Evolutionary conservation across 1,140 invertebrate genomes (phyloP), one percentile per base, ranked within the genome.

Genomic region (Papilio polyxenes): DNA sequence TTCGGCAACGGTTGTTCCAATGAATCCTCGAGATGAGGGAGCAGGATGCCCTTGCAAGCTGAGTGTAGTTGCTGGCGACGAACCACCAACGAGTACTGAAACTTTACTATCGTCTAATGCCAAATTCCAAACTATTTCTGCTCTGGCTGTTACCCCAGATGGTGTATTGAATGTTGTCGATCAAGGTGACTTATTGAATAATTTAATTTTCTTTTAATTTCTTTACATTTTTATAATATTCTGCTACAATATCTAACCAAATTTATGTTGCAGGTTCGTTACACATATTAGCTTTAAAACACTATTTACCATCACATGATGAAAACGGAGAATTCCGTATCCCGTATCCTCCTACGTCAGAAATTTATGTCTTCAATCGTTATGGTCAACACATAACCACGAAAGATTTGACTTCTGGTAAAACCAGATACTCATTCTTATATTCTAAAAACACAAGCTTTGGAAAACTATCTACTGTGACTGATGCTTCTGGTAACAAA

Each of bases 391-490:
- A 99, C 91, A 97, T 98, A 31, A 97, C 97, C 5, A 99, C 98
- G 0, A 98, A 98, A 91, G 98, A 99, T 92, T 95, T 99, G 62
- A 97, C 98, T 59, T 99, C 98, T 0, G 98, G 98, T 40, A 98
- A 98, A 94, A 97, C 97, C 0, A 96, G 98, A 87, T 99, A 99
- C 92, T 98, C 98, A 44, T 99, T 99, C 95, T 95, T 98, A 2
- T 99, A 99, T 93, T 99, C 97, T 23, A 99, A 99, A 90, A 99
- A 99, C 88, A 99, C 98, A 3, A 98, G 98, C 89, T 98, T 99
- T 88, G 98, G 98, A 1, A 98, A 98, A 91, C 94, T 99, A 31
- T 98, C 97, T 1, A 98, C 97, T 5, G 98, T 99, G 0, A 98
- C 97, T 0, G 98, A 99, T 93, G 97, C 97, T 75, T 98, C 98